Evolutionary conservation across 2,113 vertebrate genomes (phyloP), one percentile per base, ranked within the genome.

Genomic region (mouse (Mus musculus)): DNA sequence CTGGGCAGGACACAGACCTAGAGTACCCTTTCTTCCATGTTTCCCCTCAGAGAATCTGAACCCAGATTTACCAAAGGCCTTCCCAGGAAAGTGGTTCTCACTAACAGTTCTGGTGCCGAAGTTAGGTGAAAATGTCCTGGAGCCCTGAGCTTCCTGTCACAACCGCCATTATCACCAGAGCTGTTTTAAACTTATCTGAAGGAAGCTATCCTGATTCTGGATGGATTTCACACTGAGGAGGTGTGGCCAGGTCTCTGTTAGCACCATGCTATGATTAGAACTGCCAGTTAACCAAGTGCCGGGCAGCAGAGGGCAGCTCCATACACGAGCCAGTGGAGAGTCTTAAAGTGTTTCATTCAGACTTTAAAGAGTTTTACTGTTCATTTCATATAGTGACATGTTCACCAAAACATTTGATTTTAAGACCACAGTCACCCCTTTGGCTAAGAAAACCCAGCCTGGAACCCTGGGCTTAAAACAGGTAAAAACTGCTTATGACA

Each of bases 211-310:
- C 56, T 33, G 7, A 65, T 46, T 78, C 39, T 0, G 2, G 22
- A 39, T 56, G 71, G 3, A 49, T 39, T 72, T n/a, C 52, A 39
- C 30, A 39, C 5, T 30, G 24, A 20, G 63, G 36, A 54, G 22
- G 39, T 4, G 2, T 7, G 1, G 5, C 5, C 7, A 7, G 7
- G 0, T 8, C 10, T 2, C 12, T 54, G 26, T 77, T 26, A 39
- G 26, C 0, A 4, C 6, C 10, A 10, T 3, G 10, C 16, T 63
- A 7, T 67, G 1, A 8, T 13, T n/a, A 12, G 39, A 72, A 6
- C 8, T 3, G 1, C 46, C 30, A 28, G 7, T 33, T 33, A 52
- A 17, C n/a, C 13, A 26, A 28, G 33, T 1, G 4, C 39, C 17
- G 2, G 13, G 13, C 56, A 20, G 20, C 2, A 17, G 33, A 77